Evolutionary conservation across 2,888 invertebrate genomes (phyloP).

Genomic region (Scaptomyza parva): DNA sequence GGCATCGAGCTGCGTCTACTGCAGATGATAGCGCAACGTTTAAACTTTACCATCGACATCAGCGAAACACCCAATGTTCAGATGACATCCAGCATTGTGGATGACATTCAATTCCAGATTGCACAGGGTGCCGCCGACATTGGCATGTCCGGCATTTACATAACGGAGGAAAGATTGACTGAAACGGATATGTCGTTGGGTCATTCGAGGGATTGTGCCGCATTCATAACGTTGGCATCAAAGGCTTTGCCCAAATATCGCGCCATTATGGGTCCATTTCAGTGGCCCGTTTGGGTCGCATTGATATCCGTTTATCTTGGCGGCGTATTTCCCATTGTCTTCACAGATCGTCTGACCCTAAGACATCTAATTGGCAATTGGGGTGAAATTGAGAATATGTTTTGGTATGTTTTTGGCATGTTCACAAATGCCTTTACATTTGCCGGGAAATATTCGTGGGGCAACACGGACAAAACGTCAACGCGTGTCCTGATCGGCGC

Average conservation of each 20-base stretch:
- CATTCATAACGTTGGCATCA: slow-evolving; percentile 91
- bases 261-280: slow-evolving; percentile 93
- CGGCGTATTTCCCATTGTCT: slow-evolving; percentile 90
- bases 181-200: slow-evolving; percentile 88
- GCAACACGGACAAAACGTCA: slow-evolving; percentile 88
- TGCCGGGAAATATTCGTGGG: slow-evolving; percentile 89
- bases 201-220: slow-evolving; percentile 91
- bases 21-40: slow-evolving; percentile 87
- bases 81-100: slow-evolving; percentile 86
- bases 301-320: slow-evolving; percentile 89
- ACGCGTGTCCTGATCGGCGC: slow-evolving; percentile 90
- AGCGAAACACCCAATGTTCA: slow-evolving; percentile 86
- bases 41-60: slow-evolving; percentile 91
- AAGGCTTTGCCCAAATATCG: slow-evolving; percentile 92
- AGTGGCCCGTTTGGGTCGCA: slow-evolving; percentile 92
- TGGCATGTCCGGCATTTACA: slow-evolving; percentile 90
- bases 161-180: slow-evolving; percentile 86
- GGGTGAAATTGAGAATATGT: slow-evolving; percentile 92
- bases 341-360: slow-evolving; percentile 89
- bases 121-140: slow-evolving; percentile 87
- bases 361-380: slow-evolving; percentile 88
- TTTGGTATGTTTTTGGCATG: slow-evolving; percentile 94
- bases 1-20: slow-evolving; percentile 90
- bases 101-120: slow-evolving; percentile 87
- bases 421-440: slow-evolving; percentile 93